phyloP scores from a whole-genome alignment of 1,140 invertebrate genomes.

The Scylla paramamosain region DNA sequence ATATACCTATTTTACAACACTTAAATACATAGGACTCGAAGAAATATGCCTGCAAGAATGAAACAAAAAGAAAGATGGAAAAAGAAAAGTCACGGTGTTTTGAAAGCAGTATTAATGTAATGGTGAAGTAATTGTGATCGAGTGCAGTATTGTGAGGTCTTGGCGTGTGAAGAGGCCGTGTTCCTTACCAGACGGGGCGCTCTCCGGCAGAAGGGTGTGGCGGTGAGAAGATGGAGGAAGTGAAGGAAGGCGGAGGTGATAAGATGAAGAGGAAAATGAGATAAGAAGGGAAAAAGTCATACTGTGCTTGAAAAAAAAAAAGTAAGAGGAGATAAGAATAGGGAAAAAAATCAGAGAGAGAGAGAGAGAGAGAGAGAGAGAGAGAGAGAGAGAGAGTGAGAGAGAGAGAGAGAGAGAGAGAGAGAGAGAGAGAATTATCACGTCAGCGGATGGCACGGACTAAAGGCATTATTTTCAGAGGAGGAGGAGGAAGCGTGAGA shows the following conservation, averaged over 20 bases:
- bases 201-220: not conserved
- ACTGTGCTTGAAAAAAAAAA: not conserved
- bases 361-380: constrained; percentile 42
- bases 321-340: not conserved
- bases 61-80: too few species aligned
- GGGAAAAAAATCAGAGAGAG: constrained; percentile 25
- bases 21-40: too few species aligned
- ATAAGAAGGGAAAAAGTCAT: not conserved
- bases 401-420: constrained; percentile 52
- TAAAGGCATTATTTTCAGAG: not conserved
- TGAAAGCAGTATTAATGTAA: too few species aligned
- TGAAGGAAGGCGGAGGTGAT: not conserved
- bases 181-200: too few species aligned
- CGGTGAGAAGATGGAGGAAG: not conserved
- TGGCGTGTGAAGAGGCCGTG: too few species aligned
- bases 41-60: too few species aligned
- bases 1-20: too few species aligned
- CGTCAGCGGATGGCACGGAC: too few species aligned
- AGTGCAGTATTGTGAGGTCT: too few species aligned
- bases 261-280: not conserved
- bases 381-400: constrained; percentile 34
- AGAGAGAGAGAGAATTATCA: constrained; percentile 9
- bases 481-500: not conserved
- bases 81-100: too few species aligned
- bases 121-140: too few species aligned